Evolutionary conservation across 1,140 invertebrate genomes (phyloP), one percentile per base, ranked within the genome.

Genomic region (Dendroctonus valens): DNA sequence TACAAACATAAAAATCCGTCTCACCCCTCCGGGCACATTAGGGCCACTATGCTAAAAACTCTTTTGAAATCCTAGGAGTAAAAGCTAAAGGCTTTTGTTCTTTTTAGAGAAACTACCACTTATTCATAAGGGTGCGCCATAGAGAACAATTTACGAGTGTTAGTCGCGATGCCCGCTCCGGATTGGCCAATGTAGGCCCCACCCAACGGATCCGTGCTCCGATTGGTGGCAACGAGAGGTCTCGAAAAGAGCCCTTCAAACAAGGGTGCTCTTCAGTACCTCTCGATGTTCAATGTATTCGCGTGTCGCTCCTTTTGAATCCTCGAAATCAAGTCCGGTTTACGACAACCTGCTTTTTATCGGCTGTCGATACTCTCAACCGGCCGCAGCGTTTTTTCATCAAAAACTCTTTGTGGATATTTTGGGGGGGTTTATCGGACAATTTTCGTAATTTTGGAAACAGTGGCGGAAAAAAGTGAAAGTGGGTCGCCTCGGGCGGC

Each of bases 211-310:
- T 52, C 41, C 26, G n/a, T 9, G 6, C 54, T 15, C 41, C 58
- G 8, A 76, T 77, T 76, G 76, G 75, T 63, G 40, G 69, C n/a
- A 49, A 59, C 60, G 68, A 74, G 71, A 73, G 70, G 64, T 61
- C 59, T 72, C 64, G 70, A 72, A 74, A 75, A 73, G 71, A 69
- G 70, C 71, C 70, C 70, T 74, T 72, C 66, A 76, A 68, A 74
- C 70, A 72, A 75, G 75, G 73, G 71, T 68, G 67, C 75, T 74
- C 75, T 77, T 76, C 76, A 78, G 75, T 76, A 73, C 60, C 73
- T 74, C 75, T 76, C 74, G 71, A 78, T 72, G 69, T 75, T 73
- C 73, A 72, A 70, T 74, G 69, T 70, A 68, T 71, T 78, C 77
- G 77, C 77, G 77, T 78, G 77, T 72, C 76, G 54, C 55, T 66